phyloP scores from a whole-genome alignment of 1,140 invertebrate species.

The Saccostrea glomerata region DNA sequence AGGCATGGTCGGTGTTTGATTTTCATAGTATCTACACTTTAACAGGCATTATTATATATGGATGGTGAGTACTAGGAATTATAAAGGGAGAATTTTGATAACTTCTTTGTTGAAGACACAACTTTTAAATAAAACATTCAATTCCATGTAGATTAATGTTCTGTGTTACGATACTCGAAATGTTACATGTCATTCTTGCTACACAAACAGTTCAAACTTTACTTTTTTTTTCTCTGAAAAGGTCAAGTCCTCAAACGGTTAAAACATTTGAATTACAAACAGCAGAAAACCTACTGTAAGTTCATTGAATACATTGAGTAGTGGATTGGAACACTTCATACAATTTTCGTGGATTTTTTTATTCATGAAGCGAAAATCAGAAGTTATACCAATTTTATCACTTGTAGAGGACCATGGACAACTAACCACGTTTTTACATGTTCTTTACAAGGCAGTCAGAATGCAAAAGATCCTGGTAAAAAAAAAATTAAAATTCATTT shows the following conservation, averaged over 20 bases:
- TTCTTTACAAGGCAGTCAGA: conserved; percentile 61
- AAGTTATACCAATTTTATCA: too few relatives aligned
- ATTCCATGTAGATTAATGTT: too few relatives aligned
- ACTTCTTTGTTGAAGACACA: too few relatives aligned
- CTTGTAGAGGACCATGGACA: conserved; percentile 68
- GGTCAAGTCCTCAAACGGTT: conserved; percentile 70
- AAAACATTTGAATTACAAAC: conserved; percentile 68
- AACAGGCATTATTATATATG: conserved; percentile 72
- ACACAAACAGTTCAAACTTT: background rate
- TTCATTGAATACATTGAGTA: background rate
- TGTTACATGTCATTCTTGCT: too few relatives aligned
- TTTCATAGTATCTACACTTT: conserved; percentile 70
- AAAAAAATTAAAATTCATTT: background rate
- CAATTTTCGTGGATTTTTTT: too few relatives aligned
- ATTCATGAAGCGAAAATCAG: too few relatives aligned
- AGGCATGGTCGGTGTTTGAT: conserved; percentile 74
- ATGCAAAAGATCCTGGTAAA: conserved; percentile 65
- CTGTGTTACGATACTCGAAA: too few relatives aligned
- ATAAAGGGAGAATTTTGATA: too few relatives aligned
- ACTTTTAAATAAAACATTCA: too few relatives aligned
- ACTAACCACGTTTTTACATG: conserved; percentile 61
- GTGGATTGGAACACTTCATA: too few relatives aligned
- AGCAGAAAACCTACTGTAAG: conserved; percentile 64
- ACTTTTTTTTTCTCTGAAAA: conserved; percentile 24
- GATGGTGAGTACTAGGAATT: conserved; percentile 66